These are phyloP conservation scores for Bombus ignitus DNA, from an alignment of 1,140 invertebrate genomes.

Conservation along the genomic window DNA sequence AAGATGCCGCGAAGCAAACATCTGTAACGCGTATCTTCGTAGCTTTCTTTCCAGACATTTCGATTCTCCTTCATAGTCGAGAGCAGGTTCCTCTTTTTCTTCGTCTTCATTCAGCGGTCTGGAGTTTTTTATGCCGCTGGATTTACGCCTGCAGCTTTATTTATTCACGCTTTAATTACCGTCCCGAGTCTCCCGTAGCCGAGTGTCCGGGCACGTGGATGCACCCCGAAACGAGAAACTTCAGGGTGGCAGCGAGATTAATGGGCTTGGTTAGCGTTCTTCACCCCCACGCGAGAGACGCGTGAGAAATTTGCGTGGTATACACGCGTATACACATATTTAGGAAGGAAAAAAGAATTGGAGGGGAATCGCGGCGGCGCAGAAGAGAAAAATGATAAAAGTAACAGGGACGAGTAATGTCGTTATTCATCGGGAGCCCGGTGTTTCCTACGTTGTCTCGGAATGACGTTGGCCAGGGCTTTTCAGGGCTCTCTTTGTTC, in stretches of 20 bases:
- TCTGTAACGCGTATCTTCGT: constrained; percentile 27
- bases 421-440: constrained; percentile 48
- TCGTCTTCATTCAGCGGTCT: constrained; percentile 11
- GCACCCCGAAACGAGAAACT: constrained; percentile 78
- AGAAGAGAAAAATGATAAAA: constrained; percentile 28
- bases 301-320: constrained; percentile 66
- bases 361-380: background rate
- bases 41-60: background rate
- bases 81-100: background rate
- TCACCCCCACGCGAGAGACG: constrained; percentile 55
- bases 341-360: constrained; percentile 32
- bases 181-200: constrained; percentile 59
- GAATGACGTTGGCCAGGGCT: constrained; percentile 45
- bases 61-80: background rate
- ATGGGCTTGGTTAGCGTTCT: constrained; percentile 76
- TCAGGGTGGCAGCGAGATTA: constrained; percentile 77
- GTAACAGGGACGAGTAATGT: constrained; percentile 46
- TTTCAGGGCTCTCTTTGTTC: constrained; percentile 55
- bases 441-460: constrained; percentile 49
- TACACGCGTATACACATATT: constrained; percentile 53
- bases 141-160: constrained; percentile 80
- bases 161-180: constrained; percentile 82
- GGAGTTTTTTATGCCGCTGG: constrained; percentile 61
- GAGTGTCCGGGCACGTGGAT: constrained; percentile 69
- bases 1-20: constrained; percentile 40